Conservation (phyloP, 2,888 invertebrate species). For the Orthonevra nobilis region DNA sequence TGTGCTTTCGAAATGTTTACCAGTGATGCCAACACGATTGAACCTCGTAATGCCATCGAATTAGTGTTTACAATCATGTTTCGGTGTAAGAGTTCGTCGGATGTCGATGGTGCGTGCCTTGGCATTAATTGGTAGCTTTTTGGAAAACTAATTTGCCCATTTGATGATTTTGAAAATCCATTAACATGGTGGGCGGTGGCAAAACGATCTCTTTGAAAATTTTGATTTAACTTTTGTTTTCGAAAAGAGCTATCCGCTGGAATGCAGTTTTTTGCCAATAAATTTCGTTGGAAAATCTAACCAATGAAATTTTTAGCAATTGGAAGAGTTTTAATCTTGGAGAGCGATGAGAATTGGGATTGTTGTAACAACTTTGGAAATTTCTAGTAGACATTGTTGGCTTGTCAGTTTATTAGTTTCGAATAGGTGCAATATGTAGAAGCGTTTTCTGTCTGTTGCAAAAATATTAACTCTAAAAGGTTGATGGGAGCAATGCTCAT, state of each 20-base stretch:
- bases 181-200: slow-evolving; percentile 4
- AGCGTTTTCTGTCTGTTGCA: too few relatives aligned
- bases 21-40: slow-evolving; percentile 43
- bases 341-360: too few relatives aligned
- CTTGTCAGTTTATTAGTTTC: too few relatives aligned
- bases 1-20: slow-evolving; percentile 63
- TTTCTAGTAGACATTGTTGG: too few relatives aligned
- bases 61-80: slow-evolving; percentile 58
- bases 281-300: background rate
- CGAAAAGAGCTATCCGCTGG: too few relatives aligned
- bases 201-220: background rate
- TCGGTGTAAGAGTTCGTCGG: slow-evolving; percentile 1
- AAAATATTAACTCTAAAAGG: too few relatives aligned
- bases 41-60: slow-evolving; percentile 30
- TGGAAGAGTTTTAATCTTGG: too few relatives aligned
- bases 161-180: slow-evolving; percentile 29
- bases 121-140: slow-evolving; percentile 59
- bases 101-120: slow-evolving; percentile 41
- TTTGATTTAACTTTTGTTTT: too few relatives aligned
- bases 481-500: too few relatives aligned
- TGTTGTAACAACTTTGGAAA: too few relatives aligned
- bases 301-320: too few relatives aligned
- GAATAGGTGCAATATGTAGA: too few relatives aligned
- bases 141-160: slow-evolving; percentile 38
- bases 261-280: background rate